A percentile compares a stretch with the other conserved stretches of the same genome.
Evolutionary conservation across 2,797 vertebrate species (phyloP).

Genomic region (Delichon dasypus): DNA sequence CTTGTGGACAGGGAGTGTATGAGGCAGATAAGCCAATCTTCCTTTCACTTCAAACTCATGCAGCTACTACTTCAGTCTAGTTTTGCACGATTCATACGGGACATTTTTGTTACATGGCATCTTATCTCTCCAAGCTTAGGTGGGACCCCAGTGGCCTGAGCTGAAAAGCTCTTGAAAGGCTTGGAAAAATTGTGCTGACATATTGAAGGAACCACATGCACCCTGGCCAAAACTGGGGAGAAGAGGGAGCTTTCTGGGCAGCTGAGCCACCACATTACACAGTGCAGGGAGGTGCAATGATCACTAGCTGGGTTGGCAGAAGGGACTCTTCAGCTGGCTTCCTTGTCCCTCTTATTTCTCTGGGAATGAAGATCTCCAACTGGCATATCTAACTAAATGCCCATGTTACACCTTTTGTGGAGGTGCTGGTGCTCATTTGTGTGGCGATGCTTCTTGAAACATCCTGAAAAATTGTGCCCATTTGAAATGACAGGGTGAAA

Average conservation of each 20-base stretch:
- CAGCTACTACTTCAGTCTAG: not conserved
- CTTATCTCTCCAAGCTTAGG: not conserved
- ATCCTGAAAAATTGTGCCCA: not conserved
- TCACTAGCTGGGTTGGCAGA: not conserved
- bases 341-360: not conserved
- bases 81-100: not conserved
- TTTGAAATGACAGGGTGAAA: not conserved
- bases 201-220: not conserved
- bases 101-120: fast-evolving
- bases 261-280: not conserved
- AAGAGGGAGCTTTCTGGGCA: not conserved
- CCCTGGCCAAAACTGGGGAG: not conserved
- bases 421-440: not conserved
- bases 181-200: not conserved
- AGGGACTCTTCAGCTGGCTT: not conserved
- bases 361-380: not conserved
- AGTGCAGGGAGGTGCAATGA: not conserved
- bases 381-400: not conserved
- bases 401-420: not conserved
- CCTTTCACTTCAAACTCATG: not conserved
- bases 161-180: not conserved
- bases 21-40: not conserved
- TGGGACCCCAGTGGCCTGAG: not conserved
- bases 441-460: not conserved
- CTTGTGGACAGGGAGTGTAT: fast-evolving